A percentile compares a stretch with the other conserved stretches of the same genome.
These are phyloP conservation scores for Toxonevra muliebris DNA, from an alignment of 2,888 invertebrate genomes.

Conservation along the genomic window DNA sequence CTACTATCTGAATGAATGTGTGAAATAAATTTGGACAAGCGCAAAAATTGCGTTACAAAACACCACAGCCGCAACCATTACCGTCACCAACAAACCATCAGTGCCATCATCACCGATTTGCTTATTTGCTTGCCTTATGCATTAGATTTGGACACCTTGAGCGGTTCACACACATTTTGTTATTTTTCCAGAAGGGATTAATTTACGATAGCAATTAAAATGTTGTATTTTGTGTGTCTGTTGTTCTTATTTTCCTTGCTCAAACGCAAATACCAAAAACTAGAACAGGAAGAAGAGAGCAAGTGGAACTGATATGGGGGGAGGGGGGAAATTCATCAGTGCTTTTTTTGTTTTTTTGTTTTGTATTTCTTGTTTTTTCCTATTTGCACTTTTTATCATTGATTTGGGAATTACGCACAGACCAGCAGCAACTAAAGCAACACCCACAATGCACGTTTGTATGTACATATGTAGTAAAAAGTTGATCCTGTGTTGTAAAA, in stretches of 20 bases:
- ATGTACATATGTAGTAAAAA: background rate
- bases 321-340: background rate
- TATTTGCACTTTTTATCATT: constrained; percentile 25
- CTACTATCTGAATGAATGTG: no score
- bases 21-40: background rate
- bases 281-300: background rate
- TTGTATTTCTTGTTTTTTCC: background rate
- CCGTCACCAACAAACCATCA: no score
- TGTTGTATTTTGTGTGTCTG: background rate
- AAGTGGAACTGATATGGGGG: no score
- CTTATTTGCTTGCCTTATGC: no score
- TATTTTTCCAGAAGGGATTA: constrained; percentile 55
- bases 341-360: background rate
- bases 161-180: constrained; percentile 15
- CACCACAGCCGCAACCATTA: background rate
- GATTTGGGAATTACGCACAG: constrained; percentile 22
- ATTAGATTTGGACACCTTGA: constrained; percentile 20
- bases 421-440: constrained; percentile 21
- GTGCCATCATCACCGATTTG: no score
- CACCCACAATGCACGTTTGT: background rate
- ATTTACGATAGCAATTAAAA: constrained; percentile 63
- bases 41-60: background rate
- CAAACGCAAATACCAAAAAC: background rate
- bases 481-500: constrained; percentile 23
- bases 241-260: background rate